Evolutionary conservation across 1,140 invertebrate species (phyloP).

Genomic region (Drosophila bifasciata): DNA sequence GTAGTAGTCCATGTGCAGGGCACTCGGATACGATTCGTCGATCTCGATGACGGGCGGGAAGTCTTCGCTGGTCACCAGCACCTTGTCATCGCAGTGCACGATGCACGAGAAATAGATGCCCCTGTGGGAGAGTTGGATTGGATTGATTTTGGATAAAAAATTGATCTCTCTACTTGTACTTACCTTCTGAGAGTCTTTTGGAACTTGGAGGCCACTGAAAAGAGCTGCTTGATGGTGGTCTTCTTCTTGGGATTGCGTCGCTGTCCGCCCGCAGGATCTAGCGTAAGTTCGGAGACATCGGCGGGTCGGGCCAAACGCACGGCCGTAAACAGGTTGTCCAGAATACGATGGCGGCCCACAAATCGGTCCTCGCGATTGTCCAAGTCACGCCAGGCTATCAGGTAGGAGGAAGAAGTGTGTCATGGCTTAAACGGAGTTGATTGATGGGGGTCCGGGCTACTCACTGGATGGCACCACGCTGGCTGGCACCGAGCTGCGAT

Average conservation of each 20-base stretch:
- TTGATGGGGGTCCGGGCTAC: constrained; percentile 69
- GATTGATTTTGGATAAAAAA: not conserved
- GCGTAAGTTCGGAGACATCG: constrained; percentile 85
- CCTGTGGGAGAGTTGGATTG: constrained; percentile 72
- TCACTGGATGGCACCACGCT: constrained; percentile 95
- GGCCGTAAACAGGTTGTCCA: constrained; percentile 91
- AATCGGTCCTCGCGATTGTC: constrained; percentile 87
- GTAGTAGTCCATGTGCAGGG: constrained; percentile 96
- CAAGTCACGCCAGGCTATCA: constrained; percentile 92
- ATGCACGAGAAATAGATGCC: constrained; percentile 96
- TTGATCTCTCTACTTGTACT: constrained; percentile 53
- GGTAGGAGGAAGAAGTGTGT: not conserved
- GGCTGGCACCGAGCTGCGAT: constrained; percentile 89
- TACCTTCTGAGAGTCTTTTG: constrained; percentile 94
- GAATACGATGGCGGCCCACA: constrained; percentile 88
- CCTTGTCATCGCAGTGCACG: constrained; percentile 96
- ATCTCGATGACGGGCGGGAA: constrained; percentile 98
- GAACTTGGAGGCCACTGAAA: constrained; percentile 97
- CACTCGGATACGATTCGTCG: constrained; percentile 96
- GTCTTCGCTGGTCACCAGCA: constrained; percentile 97
- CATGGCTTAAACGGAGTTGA: not conserved
- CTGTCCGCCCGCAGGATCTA: constrained; percentile 86
- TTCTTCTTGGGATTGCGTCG: constrained; percentile 91
- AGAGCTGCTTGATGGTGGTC: constrained; percentile 96
- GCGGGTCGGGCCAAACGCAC: constrained; percentile 88